Conservation (phyloP, 2,113 vertebrate genomes). For the Forbesichthys papilliferus region DNA sequence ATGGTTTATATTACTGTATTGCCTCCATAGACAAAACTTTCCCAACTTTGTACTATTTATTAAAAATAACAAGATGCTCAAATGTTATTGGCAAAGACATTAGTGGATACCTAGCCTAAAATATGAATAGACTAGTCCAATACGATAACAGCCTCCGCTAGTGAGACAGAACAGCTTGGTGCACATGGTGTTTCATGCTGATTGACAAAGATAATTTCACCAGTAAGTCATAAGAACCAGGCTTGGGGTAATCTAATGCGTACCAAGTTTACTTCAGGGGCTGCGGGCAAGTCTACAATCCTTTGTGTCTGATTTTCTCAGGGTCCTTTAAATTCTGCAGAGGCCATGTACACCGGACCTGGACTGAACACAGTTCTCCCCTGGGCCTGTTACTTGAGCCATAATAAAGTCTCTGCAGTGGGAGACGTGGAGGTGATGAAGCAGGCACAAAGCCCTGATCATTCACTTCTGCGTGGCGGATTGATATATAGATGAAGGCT, state of each 20-base stretch:
- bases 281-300: slow-evolving; percentile 25
- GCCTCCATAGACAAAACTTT: too few relatives aligned
- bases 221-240: slow-evolving; percentile 32
- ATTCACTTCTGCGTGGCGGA: slow-evolving; percentile 37
- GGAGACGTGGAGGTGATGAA: slow-evolving; percentile 65
- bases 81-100: too few relatives aligned
- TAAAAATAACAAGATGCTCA: too few relatives aligned
- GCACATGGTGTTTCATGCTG: slow-evolving; percentile 18
- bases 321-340: slow-evolving; percentile 24
- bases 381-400: slow-evolving; percentile 61
- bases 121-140: too few relatives aligned
- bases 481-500: slow-evolving; percentile 23
- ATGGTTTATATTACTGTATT: too few relatives aligned
- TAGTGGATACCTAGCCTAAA: too few relatives aligned
- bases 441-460: slow-evolving; percentile 66
- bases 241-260: slow-evolving; percentile 16
- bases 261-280: slow-evolving; percentile 21
- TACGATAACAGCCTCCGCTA: too few relatives aligned
- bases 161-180: neutral
- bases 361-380: slow-evolving; percentile 48
- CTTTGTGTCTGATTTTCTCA: neutral
- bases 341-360: slow-evolving; percentile 35
- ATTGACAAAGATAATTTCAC: slow-evolving; percentile 13
- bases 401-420: slow-evolving; percentile 57
- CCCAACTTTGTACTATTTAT: too few relatives aligned